Percentiles rank a stretch among this genome's conserved stretches.
Conservation (phyloP, 2,113 vertebrate species). For the Urocolius indicus region DNA sequence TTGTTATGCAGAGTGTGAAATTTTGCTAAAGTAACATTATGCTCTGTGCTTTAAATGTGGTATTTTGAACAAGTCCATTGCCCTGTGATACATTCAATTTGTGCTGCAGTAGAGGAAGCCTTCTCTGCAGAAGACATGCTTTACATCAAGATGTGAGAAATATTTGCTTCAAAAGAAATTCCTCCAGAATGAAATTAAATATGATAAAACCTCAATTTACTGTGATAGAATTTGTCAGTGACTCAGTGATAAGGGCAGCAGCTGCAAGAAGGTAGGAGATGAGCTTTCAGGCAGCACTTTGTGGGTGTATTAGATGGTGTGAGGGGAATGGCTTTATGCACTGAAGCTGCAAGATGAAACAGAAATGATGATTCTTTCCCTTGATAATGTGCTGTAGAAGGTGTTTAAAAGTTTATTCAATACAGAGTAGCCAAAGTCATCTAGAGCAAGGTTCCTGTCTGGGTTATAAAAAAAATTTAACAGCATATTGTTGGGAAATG, state of each 20-base stretch:
- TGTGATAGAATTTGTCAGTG: neutral
- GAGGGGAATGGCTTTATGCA: neutral
- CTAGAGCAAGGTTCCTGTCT: neutral
- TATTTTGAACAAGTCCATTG: neutral
- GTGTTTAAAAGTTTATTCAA: neutral
- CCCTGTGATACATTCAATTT: neutral
- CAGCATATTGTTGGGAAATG: neutral
- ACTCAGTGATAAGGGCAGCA: neutral
- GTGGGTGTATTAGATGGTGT: neutral
- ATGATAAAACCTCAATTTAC: slow-evolving; percentile 44
- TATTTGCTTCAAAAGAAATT: slow-evolving; percentile 4
- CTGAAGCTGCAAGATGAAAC: neutral
- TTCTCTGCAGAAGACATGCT: neutral
- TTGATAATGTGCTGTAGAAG: neutral
- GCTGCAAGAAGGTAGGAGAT: neutral
- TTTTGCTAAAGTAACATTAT: neutral
- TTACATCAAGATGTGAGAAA: slow-evolving; percentile 9
- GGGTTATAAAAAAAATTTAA: neutral
- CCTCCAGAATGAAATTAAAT: slow-evolving; percentile 29
- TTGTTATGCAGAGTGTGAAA: neutral
- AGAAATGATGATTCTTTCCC: neutral
- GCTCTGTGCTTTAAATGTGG: neutral
- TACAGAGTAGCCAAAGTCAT: neutral
- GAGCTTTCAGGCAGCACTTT: neutral
- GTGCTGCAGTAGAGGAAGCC: neutral